Evolutionary conservation across 2,113 vertebrate species (phyloP).

Genomic region (Chinchilla lanigera): DNA sequence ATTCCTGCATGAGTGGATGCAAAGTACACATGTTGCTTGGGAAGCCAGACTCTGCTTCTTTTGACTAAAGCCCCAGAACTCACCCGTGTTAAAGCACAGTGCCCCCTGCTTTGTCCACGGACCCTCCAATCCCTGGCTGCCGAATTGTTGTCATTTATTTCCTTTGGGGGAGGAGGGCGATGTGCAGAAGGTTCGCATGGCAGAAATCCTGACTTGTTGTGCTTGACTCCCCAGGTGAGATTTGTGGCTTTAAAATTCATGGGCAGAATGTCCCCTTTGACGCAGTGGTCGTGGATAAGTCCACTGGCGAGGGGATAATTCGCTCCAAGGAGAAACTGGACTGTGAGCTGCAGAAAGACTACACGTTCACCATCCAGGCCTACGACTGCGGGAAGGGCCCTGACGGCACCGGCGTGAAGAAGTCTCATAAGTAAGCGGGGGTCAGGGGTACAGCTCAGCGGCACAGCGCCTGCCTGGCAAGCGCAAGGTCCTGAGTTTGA

Average conservation of each 20-base stretch:
- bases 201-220: constrained; percentile 45
- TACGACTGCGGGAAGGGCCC: constrained; percentile 97
- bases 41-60: constrained; percentile 90
- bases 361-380: constrained; percentile 97
- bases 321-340: constrained; percentile 96
- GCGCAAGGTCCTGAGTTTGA: no score
- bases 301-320: constrained; percentile 96
- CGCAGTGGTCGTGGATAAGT: constrained; percentile 97
- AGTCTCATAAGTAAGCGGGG: constrained; percentile 97
- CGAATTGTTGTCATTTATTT: constrained; percentile 87
- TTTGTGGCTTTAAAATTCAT: constrained; percentile 98
- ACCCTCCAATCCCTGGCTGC: constrained; percentile 94
- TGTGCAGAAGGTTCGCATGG: accelerated
- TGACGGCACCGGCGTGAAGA: constrained; percentile 93
- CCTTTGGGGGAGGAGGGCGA: constrained; percentile 53
- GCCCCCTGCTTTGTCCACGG: constrained; percentile 93
- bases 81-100: constrained; percentile 90
- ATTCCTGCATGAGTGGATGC: constrained; percentile 99
- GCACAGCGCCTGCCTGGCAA: no score
- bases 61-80: constrained; percentile 90
- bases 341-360: constrained; percentile 98
- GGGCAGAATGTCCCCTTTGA: constrained; percentile 98
- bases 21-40: constrained; percentile 96
- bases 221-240: constrained; percentile 92
- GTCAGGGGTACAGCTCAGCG: no score